Base-by-base conservation (phyloP, 2,113 vertebrate species). In the Bombycilla garrulus region DNA sequence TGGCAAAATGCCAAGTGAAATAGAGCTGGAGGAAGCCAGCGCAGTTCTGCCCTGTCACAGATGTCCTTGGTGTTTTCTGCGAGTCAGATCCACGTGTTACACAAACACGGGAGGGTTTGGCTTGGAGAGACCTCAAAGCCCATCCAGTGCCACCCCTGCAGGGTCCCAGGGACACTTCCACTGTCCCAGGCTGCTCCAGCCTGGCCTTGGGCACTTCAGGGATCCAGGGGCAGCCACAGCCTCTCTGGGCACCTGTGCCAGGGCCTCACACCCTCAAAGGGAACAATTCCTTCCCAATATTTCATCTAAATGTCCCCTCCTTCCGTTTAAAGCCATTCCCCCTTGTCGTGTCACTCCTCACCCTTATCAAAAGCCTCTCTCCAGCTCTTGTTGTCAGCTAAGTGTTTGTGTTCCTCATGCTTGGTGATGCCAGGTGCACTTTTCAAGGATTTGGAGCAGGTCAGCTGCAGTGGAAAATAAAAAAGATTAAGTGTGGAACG, bases 11-110 rank as follows among this genome's bases (percentile, higher is more conserved):
- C 62, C 22, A 18, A 35, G 83, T 28, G 60, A 64, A 50, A 54
- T 1, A 15, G 71, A 79, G 86, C 77, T 36, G 62, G 18, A 19
- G 76, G 76, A 54, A 42, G 31, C 1, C 57, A 12, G 35, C 1
- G 2, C 28, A 12, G 0, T 19, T 31, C 47, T 76, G 83, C 66
- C 47, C 42, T 35, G 58, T 38, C 69, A 7, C 45, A 21, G 71
- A 50, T 14, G 10, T 16, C 57, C 61, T 31, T 31, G 51, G 84
- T 31, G 88, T 10, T 35, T 25, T 42, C n/a, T 23, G 12, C n/a
- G 60, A 40, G 69, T 18, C 56, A 44, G 19, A 35, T 8, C 1
- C 21, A 1, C 4, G 0, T 1, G 4, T 15, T 5, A 1, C 23
- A 40, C 29, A 26, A 36, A 4, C 51, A 5, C 53, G 3, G 25